Percentiles rank a stretch among this genome's conserved stretches.
These are phyloP conservation scores for human DNA, from an alignment of 2,113 vertebrate species.

Conservation along the genomic window DNA sequence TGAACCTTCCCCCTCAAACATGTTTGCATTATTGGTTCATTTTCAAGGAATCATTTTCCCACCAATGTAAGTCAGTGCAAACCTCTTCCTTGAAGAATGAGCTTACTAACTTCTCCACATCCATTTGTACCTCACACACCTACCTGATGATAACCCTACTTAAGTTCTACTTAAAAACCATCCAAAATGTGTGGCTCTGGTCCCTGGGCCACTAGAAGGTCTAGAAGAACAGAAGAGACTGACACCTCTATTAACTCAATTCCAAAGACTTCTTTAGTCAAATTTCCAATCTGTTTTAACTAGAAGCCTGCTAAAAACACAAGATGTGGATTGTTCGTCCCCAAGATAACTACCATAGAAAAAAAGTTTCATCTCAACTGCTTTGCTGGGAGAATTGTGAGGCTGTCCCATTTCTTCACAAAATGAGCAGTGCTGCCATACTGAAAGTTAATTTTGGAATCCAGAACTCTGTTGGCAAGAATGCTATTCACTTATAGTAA, in stretches of 20 bases:
- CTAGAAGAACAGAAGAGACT: background rate
- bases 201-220: background rate
- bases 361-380: background rate
- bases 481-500: background rate
- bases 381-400: background rate
- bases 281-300: background rate
- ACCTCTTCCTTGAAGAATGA: background rate
- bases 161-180: background rate
- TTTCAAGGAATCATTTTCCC: conserved; percentile 19
- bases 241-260: background rate
- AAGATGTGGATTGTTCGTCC: background rate
- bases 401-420: background rate
- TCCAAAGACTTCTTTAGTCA: background rate
- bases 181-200: background rate
- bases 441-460: background rate
- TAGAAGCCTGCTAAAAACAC: background rate
- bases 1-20: background rate
- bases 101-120: background rate
- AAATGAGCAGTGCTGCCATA: background rate
- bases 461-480: background rate
- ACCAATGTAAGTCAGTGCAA: background rate
- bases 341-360: background rate
- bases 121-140: background rate
- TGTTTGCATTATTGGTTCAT: background rate
- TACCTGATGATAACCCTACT: background rate